Evolutionary conservation across 1,140 invertebrate species (phyloP).

Genomic region (Drosophila lacteicornis): DNA sequence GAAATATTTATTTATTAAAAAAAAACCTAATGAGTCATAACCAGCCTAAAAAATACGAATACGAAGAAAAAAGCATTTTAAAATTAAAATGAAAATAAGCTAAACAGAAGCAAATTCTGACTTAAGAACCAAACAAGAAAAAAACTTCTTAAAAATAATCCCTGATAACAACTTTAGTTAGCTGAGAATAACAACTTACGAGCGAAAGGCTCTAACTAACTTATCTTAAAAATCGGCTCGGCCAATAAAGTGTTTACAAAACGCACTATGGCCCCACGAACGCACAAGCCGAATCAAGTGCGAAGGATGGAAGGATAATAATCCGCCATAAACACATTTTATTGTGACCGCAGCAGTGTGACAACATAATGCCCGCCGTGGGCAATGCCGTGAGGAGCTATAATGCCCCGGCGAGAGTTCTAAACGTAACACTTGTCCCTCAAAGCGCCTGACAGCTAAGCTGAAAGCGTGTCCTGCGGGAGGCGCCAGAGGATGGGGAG

Average conservation of each 20-base stretch:
- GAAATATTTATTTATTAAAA: too few species aligned
- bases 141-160: too few species aligned
- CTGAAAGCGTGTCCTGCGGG: constrained; percentile 44
- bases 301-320: constrained; percentile 6
- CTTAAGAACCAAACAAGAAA: not conserved
- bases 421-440: constrained; percentile 74
- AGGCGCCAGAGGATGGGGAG: too few species aligned
- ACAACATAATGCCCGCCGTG: constrained; percentile 12
- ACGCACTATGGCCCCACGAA: not conserved
- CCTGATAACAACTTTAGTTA: not conserved
- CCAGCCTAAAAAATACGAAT: too few species aligned
- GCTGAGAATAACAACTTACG: not conserved
- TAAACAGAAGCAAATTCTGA: too few species aligned
- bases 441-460: constrained; percentile 63
- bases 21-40: too few species aligned
- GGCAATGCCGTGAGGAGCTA: not conserved
- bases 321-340: constrained; percentile 25
- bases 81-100: too few species aligned
- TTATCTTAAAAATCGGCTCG: constrained; percentile 17
- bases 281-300: constrained; percentile 7
- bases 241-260: constrained; percentile 19
- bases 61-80: too few species aligned
- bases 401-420: constrained; percentile 13
- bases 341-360: constrained; percentile 7
- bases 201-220: not conserved